Conservation (phyloP, 1,140 invertebrate species). For the Drosophila willistoni region DNA sequence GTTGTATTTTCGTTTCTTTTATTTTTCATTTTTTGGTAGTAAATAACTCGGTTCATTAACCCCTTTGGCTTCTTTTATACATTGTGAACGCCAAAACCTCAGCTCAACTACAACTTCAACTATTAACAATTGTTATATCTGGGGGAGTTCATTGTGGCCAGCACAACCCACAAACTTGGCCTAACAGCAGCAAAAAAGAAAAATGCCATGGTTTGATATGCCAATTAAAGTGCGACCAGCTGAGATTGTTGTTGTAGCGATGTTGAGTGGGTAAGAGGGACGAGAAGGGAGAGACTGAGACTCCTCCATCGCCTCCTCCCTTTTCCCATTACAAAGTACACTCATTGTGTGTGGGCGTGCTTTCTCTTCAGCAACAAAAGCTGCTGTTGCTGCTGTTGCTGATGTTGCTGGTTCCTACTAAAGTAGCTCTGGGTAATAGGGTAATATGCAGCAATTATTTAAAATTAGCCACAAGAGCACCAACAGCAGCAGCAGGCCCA, state of each 20-base stretch:
- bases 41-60: slow-evolving; percentile 78
- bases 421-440: slow-evolving; percentile 56
- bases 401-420: slow-evolving; percentile 17
- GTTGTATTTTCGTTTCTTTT: slow-evolving; percentile 35
- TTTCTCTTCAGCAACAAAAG: slow-evolving; percentile 43
- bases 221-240: slow-evolving; percentile 77
- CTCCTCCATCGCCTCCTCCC: too few relatives aligned
- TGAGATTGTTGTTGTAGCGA: slow-evolving; percentile 23
- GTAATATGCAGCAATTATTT: slow-evolving; percentile 72
- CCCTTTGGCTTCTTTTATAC: slow-evolving; percentile 32
- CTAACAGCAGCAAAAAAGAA: slow-evolving; percentile 49
- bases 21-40: slow-evolving; percentile 29
- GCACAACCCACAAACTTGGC: slow-evolving; percentile 58
- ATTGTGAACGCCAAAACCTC: slow-evolving; percentile 8
- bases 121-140: slow-evolving; percentile 70
- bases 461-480: slow-evolving; percentile 59
- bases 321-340: neutral
- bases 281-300: neutral
- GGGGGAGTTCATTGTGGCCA: slow-evolving; percentile 58
- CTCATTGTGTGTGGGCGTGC: slow-evolving; percentile 49
- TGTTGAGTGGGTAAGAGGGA: neutral
- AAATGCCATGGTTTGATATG: slow-evolving; percentile 72
- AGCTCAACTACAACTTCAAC: slow-evolving; percentile 56
- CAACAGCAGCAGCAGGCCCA: neutral
- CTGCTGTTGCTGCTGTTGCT: slow-evolving; percentile 14